phyloP scores from a whole-genome alignment of 1,140 invertebrate species.

The Ptiloglossa arizonensis region DNA sequence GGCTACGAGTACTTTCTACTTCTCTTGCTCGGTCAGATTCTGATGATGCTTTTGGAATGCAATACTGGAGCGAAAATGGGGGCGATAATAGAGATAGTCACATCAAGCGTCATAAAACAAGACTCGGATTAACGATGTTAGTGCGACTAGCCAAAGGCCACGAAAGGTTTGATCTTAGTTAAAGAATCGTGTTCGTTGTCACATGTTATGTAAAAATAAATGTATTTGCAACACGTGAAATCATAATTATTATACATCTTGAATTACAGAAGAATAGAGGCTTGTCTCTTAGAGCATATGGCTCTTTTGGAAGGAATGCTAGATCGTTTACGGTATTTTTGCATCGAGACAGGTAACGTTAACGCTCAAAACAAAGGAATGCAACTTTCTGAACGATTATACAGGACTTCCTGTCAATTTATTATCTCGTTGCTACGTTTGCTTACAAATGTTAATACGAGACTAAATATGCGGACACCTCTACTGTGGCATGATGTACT shows the following conservation, averaged over 20 bases:
- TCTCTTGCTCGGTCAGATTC: constrained; percentile 79
- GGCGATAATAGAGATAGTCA: constrained; percentile 58
- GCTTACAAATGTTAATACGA: constrained; percentile 63
- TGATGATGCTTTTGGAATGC: constrained; percentile 74
- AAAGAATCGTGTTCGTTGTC: neutral
- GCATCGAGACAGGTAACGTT: constrained; percentile 63
- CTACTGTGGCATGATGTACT: constrained; percentile 79
- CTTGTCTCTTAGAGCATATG: constrained; percentile 90
- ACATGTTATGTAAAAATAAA: neutral
- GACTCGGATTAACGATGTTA: constrained; percentile 83
- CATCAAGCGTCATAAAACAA: constrained; percentile 76
- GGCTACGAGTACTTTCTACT: constrained; percentile 82
- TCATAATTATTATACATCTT: neutral
- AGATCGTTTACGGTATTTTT: constrained; percentile 86
- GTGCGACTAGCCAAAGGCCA: constrained; percentile 75
- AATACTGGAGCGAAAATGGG: constrained; percentile 70
- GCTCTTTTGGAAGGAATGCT: constrained; percentile 90
- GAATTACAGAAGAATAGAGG: constrained; percentile 80
- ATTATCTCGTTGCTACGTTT: constrained; percentile 71
- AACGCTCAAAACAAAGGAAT: constrained; percentile 57
- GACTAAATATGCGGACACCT: constrained; percentile 45
- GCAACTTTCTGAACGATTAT: constrained; percentile 68
- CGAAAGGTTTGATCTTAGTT: constrained; percentile 69
- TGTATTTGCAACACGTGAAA: neutral
- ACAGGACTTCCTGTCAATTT: constrained; percentile 67